Evolutionary conservation across 2,888 invertebrate genomes (phyloP).

Genomic region (Latrodectus hesperus): DNA sequence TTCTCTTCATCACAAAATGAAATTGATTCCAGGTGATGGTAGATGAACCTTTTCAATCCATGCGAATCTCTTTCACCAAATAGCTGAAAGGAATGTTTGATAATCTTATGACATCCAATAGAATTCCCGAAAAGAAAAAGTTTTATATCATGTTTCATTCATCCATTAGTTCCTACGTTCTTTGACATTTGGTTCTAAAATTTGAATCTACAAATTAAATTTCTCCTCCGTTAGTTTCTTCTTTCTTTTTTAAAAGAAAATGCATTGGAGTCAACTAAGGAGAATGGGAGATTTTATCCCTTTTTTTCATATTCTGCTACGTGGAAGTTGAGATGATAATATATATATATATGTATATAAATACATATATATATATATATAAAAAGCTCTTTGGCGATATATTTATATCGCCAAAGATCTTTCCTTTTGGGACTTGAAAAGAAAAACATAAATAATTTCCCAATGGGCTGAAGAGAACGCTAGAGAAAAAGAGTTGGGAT

Average conservation of each 20-base stretch:
- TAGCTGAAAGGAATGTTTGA: too few relatives aligned
- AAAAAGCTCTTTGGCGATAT: neutral
- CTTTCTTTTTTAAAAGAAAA: neutral
- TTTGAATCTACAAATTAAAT: conserved; percentile 5
- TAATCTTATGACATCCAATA: too few relatives aligned
- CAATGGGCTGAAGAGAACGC: neutral
- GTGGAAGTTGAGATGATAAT: too few relatives aligned
- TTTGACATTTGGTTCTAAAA: conserved; percentile 2
- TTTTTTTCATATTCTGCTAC: neutral
- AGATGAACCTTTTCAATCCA: too few relatives aligned
- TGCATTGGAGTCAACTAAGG: neutral
- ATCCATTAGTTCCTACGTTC: neutral
- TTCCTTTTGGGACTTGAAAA: neutral
- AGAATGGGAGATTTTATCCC: conserved; percentile 5
- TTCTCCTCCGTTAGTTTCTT: neutral
- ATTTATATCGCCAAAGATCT: too few relatives aligned
- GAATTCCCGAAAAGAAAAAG: neutral
- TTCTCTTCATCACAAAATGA: too few relatives aligned
- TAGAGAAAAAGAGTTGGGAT: conserved; percentile 11
- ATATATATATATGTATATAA: neutral
- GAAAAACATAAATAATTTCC: conserved; percentile 13
- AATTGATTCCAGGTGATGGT: too few relatives aligned
- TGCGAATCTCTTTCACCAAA: too few relatives aligned
- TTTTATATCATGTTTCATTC: neutral
- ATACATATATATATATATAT: neutral